Percentiles rank a stretch among this genome's conserved stretches.
These are phyloP conservation scores for Muscicapa comitata DNA, from an alignment of 2,797 vertebrate species.

Conservation along the genomic window DNA sequence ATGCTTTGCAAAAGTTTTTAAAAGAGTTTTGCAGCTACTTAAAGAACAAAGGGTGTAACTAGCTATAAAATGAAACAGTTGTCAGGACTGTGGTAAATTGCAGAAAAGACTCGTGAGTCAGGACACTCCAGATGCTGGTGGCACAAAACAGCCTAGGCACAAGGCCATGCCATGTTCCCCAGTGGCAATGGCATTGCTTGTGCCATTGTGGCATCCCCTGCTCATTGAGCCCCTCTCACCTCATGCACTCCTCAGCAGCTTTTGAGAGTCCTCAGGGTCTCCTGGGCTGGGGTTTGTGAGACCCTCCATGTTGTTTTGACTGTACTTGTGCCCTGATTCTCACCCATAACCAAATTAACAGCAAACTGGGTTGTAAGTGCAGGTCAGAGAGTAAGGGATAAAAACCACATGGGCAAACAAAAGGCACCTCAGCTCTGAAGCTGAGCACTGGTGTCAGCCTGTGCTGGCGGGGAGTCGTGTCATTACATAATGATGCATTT, in stretches of 20 bases:
- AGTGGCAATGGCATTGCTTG: fast-evolving
- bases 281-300: not conserved
- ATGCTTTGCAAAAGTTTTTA: not conserved
- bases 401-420: not conserved
- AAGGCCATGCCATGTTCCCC: fast-evolving
- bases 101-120: not conserved
- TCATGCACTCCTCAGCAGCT: not conserved
- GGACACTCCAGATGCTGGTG: not conserved
- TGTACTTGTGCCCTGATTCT: not conserved
- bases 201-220: not conserved
- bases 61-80: not conserved
- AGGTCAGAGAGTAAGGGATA: not conserved
- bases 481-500: slow-evolving; percentile 35
- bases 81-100: not conserved
- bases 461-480: slow-evolving; percentile 9
- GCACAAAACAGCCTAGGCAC: not conserved
- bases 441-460: not conserved
- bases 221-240: fast-evolving
- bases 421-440: not conserved
- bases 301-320: not conserved
- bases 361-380: not conserved
- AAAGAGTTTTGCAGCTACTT: not conserved
- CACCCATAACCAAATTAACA: not conserved
- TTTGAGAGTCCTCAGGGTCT: not conserved
- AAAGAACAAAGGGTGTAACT: not conserved